Evolutionary conservation across 2,888 invertebrate genomes (phyloP).

Genomic region (Xylocampa areola): DNA sequence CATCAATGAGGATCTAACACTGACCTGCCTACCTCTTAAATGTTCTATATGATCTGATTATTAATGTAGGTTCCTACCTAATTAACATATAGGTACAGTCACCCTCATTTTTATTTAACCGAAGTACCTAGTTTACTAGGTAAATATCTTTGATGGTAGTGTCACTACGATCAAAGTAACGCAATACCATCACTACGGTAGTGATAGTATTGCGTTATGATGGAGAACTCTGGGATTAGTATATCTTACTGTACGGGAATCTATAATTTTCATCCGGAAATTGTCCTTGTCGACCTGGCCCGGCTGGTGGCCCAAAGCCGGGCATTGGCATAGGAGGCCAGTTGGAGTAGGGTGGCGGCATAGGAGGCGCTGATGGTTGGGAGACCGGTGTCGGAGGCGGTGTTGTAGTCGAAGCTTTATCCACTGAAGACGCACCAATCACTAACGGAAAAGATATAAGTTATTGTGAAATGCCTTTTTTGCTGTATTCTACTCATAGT

Average conservation of each 20-base stretch:
- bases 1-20: too few relatives aligned
- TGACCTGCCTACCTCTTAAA: too few relatives aligned
- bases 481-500: too few relatives aligned
- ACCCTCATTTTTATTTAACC: too few relatives aligned
- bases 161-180: too few relatives aligned
- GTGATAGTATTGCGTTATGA: not conserved
- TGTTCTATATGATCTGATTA: too few relatives aligned
- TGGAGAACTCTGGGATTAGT: slow-evolving; percentile 12
- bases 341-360: slow-evolving; percentile 15
- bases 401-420: not conserved
- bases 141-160: too few relatives aligned
- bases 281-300: slow-evolving; percentile 2
- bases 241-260: slow-evolving; percentile 53
- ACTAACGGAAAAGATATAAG: slow-evolving; percentile 7
- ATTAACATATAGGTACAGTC: too few relatives aligned
- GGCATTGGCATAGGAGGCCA: slow-evolving; percentile 35
- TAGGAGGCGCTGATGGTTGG: not conserved
- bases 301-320: slow-evolving; percentile 12
- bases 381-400: not conserved
- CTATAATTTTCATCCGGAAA: slow-evolving; percentile 37
- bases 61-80: too few relatives aligned
- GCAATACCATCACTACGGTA: too few relatives aligned
- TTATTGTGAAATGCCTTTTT: too few relatives aligned
- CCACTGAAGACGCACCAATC: slow-evolving; percentile 4
- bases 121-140: too few relatives aligned